Conservation (phyloP, 2,113 vertebrate species). For the Halcyon senegalensis region DNA sequence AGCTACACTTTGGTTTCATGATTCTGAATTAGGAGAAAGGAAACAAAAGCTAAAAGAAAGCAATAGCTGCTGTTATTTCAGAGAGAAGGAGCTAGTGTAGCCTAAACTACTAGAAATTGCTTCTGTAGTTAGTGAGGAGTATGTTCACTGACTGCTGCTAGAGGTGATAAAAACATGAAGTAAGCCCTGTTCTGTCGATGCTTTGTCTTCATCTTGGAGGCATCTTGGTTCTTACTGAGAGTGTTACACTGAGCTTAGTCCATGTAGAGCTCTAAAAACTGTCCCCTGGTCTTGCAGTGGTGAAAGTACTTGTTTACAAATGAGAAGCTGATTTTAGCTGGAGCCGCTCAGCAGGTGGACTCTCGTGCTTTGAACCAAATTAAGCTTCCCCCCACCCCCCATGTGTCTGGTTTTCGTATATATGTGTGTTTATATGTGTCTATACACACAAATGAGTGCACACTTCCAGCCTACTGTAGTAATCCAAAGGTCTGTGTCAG, state of each 20-base stretch:
- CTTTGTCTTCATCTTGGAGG: not conserved
- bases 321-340: not conserved
- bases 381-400: not conserved
- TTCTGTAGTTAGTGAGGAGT: not conserved
- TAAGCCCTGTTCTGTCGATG: rapidly evolving
- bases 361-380: not conserved
- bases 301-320: not conserved
- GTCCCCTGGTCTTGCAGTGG: not conserved
- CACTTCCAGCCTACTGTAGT: not conserved
- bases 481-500: not conserved
- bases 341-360: not conserved
- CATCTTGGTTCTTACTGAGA: not conserved
- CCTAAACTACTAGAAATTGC: not conserved
- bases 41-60: not conserved
- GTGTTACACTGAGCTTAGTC: not conserved
- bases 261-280: not conserved
- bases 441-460: rapidly evolving
- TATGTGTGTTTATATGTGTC: rapidly evolving
- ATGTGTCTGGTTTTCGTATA: not conserved
- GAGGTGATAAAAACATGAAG: not conserved
- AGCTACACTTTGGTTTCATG: not conserved
- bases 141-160: not conserved
- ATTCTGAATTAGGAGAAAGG: not conserved
- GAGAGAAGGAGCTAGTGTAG: not conserved
- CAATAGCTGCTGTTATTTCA: not conserved